Evolutionary conservation across 2,113 vertebrate genomes (phyloP), one percentile per base, ranked within the genome.

Genomic region (Albula goreensis): DNA sequence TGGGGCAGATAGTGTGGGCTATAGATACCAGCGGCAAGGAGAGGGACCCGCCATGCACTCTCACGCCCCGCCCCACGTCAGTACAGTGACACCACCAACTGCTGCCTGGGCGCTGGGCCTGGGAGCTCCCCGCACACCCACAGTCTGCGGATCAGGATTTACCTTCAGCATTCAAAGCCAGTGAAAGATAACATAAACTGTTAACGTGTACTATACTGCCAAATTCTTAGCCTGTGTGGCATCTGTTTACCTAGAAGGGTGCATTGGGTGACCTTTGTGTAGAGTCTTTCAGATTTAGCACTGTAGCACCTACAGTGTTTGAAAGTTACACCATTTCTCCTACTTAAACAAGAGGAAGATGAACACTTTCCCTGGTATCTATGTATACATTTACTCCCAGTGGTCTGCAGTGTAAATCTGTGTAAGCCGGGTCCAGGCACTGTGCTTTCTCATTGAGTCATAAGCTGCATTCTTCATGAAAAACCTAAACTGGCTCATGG

Each of bases 1-100:
- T 90, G 91, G 83, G 87, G 88, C 90, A 92, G 92, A 95, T 91
- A 91, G 66, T 89, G 88, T 89, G 90, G 89, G 91, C 91, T 93
- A 90, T 92, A 92, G 90, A 92, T 92, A 92, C 90, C 63, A 78
- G 60, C 6, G 25, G 25, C 80, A 83, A 70, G 56, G 50, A 70
- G 63, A 70, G 63, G 63, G 63, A 31, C 22, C 70, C 70, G 6
- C 22, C 66, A 8, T 74, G n/a, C 66, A 31, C 66, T n/a, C 22
- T 10, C 1, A n/a, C 3, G 11, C 17, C 66, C 66, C 22, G 22
- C 8, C 66, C 22, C 66, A 63, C 60, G 60, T 63, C 8, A 19
- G 60, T 19, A 63, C 60, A 19, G 60, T 19, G 60, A 63, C 60
- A 19, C 60, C 17, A 6, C 60, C 60, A 63, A 8, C 60, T 19